A percentile compares a stretch with the other conserved stretches of the same genome.
phyloP scores from a whole-genome alignment of 2,888 invertebrate species.

The Oscheius sp. region DNA sequence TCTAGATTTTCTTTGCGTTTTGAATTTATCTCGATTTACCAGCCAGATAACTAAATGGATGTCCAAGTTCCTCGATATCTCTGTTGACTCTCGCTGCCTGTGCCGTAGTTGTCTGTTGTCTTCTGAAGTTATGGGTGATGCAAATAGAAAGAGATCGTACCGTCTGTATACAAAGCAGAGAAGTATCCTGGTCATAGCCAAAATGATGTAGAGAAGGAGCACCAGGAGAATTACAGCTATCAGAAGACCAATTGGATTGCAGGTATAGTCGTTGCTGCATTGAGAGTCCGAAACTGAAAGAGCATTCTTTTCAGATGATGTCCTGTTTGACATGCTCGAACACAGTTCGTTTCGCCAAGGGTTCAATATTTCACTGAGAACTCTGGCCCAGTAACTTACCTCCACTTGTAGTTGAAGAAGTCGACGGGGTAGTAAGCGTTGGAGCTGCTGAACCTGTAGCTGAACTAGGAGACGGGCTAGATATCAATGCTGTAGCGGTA shows the following conservation, averaged over 20 bases:
- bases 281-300: no score
- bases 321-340: no score
- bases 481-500: no score
- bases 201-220: conserved; percentile 26
- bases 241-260: conserved; percentile 12
- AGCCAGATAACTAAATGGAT: conserved; percentile 29
- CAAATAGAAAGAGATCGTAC: background rate
- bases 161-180: conserved; percentile 25
- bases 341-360: no score
- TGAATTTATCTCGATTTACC: background rate
- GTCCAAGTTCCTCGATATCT: conserved; percentile 33
- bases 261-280: background rate
- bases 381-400: no score
- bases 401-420: no score
- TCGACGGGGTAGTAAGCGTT: no score
- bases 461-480: no score
- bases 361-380: no score
- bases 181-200: conserved; percentile 24
- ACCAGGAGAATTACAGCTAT: conserved; percentile 21
- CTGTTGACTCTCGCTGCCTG: background rate
- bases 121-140: background rate
- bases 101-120: background rate
- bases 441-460: no score
- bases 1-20: background rate
- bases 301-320: no score